Percentiles rank a stretch among this genome's conserved stretches.
phyloP scores from a whole-genome alignment of 2,797 vertebrate species.

The Tinamus major region DNA sequence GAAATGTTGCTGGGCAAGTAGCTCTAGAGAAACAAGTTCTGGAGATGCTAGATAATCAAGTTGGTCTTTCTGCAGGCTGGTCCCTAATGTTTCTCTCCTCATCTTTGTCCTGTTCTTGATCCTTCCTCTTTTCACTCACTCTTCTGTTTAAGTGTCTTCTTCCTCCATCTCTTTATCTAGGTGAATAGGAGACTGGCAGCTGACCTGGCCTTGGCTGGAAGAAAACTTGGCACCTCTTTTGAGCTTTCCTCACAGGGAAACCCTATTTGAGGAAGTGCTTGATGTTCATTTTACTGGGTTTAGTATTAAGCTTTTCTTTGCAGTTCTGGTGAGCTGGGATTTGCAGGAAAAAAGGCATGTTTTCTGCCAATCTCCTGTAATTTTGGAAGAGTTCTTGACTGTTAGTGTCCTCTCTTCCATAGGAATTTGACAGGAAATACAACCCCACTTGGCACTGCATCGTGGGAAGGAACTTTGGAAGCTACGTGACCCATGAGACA shows the following conservation, averaged over 20 bases:
- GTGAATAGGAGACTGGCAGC: not conserved
- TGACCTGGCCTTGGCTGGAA: not conserved
- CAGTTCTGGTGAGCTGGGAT: not conserved
- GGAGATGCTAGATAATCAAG: not conserved
- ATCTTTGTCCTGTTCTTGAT: not conserved
- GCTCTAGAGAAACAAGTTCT: constrained; percentile 31
- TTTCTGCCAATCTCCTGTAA: not conserved
- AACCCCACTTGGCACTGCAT: constrained; percentile 97
- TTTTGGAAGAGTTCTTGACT: constrained; percentile 21
- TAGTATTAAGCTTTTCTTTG: constrained; percentile 12
- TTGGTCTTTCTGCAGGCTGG: not conserved
- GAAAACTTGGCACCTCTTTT: constrained; percentile 10
- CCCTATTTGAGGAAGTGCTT: not conserved
- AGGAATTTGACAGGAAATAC: constrained; percentile 98
- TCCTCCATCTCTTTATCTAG: not conserved
- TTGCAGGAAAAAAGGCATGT: not conserved
- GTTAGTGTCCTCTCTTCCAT: constrained; percentile 20
- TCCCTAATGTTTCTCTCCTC: not conserved
- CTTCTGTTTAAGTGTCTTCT: not conserved
- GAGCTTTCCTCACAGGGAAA: not conserved
- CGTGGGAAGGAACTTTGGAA: constrained; percentile 94
- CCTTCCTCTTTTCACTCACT: not conserved
- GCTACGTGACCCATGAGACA: constrained; percentile 95
- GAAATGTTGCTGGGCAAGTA: not conserved
- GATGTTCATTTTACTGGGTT: not conserved